Conservation (phyloP, 2,797 vertebrate species). For the Ambastaia sidthimunki region DNA sequence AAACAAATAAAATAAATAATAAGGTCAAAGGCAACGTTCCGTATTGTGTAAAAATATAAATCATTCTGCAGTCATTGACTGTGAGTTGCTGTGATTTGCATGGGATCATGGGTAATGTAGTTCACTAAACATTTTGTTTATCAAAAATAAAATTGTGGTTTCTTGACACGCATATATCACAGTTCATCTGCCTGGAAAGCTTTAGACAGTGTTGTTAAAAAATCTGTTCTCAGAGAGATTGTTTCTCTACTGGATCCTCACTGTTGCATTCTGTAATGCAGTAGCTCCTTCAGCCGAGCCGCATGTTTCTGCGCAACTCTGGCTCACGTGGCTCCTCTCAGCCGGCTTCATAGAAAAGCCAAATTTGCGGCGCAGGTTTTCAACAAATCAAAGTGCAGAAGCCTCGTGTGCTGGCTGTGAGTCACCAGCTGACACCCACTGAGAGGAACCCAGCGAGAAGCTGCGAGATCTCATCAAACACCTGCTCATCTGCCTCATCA, state of each 20-base stretch:
- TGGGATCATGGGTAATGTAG: neutral
- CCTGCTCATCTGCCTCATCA: constrained; percentile 37
- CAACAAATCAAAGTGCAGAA: neutral
- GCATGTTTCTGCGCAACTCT: neutral
- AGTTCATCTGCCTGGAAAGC: neutral
- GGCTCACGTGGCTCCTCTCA: neutral
- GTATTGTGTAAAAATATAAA: too few species aligned
- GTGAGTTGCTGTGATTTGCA: neutral
- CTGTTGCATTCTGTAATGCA: neutral
- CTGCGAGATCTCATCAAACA: constrained; percentile 40
- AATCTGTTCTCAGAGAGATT: neutral
- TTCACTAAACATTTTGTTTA: neutral
- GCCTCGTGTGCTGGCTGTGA: neutral
- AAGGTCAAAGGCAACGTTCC: too few species aligned
- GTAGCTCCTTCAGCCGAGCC: neutral
- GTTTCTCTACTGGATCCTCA: neutral
- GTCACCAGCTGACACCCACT: constrained; percentile 44
- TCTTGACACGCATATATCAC: neutral
- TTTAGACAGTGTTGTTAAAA: neutral
- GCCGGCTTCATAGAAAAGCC: neutral
- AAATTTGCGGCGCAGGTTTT: neutral
- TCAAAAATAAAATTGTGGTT: too few species aligned
- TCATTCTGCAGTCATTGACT: neutral
- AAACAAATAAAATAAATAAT: too few species aligned
- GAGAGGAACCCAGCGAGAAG: constrained; percentile 8